Conservation (phyloP, 2,113 vertebrate species). For the Bettongia penicillata region DNA sequence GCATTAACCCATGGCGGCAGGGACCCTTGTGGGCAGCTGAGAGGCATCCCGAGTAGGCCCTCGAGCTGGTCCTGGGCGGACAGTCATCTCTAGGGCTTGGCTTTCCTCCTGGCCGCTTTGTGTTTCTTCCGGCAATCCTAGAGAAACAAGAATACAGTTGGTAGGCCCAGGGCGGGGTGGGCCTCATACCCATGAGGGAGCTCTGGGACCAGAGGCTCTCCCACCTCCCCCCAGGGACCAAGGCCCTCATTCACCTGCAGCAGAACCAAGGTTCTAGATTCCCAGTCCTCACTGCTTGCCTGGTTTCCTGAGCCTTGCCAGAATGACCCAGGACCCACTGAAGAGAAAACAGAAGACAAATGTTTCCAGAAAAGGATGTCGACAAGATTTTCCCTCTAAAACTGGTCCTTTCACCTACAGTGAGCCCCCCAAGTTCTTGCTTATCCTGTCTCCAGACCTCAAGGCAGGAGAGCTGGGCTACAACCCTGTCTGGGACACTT, state of each 20-base stretch:
- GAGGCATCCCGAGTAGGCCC: too few relatives aligned
- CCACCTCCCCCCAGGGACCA: too few relatives aligned
- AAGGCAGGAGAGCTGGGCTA: too few relatives aligned
- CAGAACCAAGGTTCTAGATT: conserved; percentile 83
- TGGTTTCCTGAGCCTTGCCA: conserved; percentile 83
- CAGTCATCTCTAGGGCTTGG: conserved; percentile 69
- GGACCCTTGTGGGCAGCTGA: too few relatives aligned
- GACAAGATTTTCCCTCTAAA: neutral
- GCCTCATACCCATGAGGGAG: too few relatives aligned
- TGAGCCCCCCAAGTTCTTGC: too few relatives aligned
- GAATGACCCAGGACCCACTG: conserved; percentile 89
- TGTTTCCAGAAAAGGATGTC: neutral
- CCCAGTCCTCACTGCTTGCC: conserved; percentile 88
- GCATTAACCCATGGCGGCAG: too few relatives aligned
- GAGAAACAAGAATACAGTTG: conserved; percentile 35
- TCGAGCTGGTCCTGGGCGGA: neutral
- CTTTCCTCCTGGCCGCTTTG: conserved; percentile 90
- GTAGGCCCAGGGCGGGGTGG: too few relatives aligned
- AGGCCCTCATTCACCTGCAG: conserved; percentile 39
- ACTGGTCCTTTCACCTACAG: neutral
- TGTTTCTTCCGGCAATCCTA: conserved; percentile 95
- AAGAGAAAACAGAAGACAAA: conserved; percentile 9
- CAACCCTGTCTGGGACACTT: neutral
- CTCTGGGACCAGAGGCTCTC: too few relatives aligned
- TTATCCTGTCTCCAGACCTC: too few relatives aligned